A percentile compares a stretch with the other conserved stretches of the same genome.
phyloP scores from a whole-genome alignment of 2,888 invertebrate species.

The Drosophila helvetica region DNA sequence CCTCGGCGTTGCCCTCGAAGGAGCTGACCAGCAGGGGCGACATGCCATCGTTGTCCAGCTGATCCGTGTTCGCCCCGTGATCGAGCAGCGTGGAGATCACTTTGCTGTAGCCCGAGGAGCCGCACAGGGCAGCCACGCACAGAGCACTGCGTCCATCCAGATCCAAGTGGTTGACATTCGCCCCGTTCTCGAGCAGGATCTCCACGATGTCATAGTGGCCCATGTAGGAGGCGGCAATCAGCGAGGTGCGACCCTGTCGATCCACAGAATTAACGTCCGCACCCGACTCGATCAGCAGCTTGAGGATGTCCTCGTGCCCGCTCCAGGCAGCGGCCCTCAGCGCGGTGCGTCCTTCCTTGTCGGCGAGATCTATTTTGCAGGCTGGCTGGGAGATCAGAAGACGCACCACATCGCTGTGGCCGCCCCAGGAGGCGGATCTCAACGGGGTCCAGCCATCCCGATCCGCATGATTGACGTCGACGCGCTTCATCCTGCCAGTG shows the following conservation, averaged over 20 bases:
- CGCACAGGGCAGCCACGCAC: conserved; percentile 94
- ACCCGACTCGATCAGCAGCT: conserved; percentile 89
- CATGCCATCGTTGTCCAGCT: conserved; percentile 93
- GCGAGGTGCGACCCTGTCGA: conserved; percentile 94
- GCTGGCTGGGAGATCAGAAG: conserved; percentile 89
- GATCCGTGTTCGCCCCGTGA: conserved; percentile 92
- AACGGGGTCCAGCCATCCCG: conserved; percentile 95
- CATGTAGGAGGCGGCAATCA: conserved; percentile 98
- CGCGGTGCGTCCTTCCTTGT: conserved; percentile 94
- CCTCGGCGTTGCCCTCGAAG: conserved; percentile 96
- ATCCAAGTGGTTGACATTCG: conserved; percentile 93
- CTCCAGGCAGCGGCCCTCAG: conserved; percentile 97
- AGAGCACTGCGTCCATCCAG: conserved; percentile 94
- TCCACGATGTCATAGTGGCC: conserved; percentile 96
- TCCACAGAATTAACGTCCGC: conserved; percentile 93
- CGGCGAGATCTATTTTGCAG: conserved; percentile 93
- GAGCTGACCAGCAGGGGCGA: conserved; percentile 95
- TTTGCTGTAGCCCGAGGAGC: conserved; percentile 89
- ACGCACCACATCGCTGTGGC: conserved; percentile 94
- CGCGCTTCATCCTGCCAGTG: conserved; percentile 84
- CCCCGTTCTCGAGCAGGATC: conserved; percentile 91
- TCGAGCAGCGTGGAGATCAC: conserved; percentile 90
- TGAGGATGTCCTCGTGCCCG: conserved; percentile 93
- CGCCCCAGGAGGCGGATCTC: conserved; percentile 97
- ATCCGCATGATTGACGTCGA: conserved; percentile 90